These are phyloP conservation scores for Troides oblongomaculatus DNA, from an alignment of 2,888 invertebrate genomes.

Conservation along the genomic window DNA sequence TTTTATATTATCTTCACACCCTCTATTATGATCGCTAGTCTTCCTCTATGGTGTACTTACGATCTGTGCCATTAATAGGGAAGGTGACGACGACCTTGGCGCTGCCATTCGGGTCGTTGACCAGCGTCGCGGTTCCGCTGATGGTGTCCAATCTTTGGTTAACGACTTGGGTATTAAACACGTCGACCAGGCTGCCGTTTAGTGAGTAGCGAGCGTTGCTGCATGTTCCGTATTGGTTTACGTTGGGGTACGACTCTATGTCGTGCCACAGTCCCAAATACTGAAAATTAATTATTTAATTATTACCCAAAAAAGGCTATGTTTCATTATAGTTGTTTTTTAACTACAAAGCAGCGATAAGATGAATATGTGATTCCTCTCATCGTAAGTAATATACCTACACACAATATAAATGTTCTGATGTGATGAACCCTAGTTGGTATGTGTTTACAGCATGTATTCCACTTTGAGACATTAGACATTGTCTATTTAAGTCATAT, in stretches of 20 bases:
- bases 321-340: too few species aligned
- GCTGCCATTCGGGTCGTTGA: slow-evolving; percentile 74
- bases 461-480: too few species aligned
- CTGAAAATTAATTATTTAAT: slow-evolving; percentile 26
- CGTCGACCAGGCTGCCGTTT: slow-evolving; percentile 33
- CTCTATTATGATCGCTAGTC: too few species aligned
- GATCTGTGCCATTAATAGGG: slow-evolving; percentile 65
- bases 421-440: too few species aligned
- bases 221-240: slow-evolving; percentile 38
- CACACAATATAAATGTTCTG: too few species aligned
- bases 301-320: too few species aligned
- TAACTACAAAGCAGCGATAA: too few species aligned
- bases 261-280: slow-evolving; percentile 37
- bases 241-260: slow-evolving; percentile 35
- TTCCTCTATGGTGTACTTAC: slow-evolving; percentile 29
- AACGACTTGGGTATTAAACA: slow-evolving; percentile 49
- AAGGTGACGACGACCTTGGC: slow-evolving; percentile 83
- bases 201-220: slow-evolving; percentile 36
- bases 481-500: too few species aligned
- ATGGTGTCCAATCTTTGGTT: slow-evolving; percentile 48
- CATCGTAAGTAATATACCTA: too few species aligned
- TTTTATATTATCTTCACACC: too few species aligned
- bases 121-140: slow-evolving; percentile 46
- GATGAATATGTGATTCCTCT: too few species aligned
- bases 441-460: too few species aligned